phyloP scores from a whole-genome alignment of 1,140 invertebrate genomes.

The Ditylenchus dipsaci region DNA sequence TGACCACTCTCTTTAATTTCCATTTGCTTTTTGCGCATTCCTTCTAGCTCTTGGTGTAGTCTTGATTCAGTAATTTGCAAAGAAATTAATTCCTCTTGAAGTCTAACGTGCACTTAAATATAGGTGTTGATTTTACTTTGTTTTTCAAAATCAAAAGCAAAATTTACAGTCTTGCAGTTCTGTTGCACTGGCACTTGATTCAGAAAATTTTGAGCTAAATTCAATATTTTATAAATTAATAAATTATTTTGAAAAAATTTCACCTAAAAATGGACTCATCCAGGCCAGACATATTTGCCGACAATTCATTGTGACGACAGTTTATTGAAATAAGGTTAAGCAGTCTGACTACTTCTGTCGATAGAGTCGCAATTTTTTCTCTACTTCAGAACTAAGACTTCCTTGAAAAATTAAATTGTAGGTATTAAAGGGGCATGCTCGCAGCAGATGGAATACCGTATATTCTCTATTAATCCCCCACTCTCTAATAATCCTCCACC shows the following conservation, averaged over 20 bases:
- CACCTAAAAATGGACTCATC: slow-evolving; percentile 24
- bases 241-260: neutral
- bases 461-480: too few relatives aligned
- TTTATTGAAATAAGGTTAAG: slow-evolving; percentile 32
- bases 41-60: slow-evolving; percentile 21
- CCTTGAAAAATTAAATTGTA: neutral
- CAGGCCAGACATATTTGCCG: slow-evolving; percentile 10
- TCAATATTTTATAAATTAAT: neutral
- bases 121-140: neutral
- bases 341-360: slow-evolving; percentile 21
- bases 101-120: slow-evolving; percentile 36
- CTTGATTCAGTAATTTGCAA: slow-evolving; percentile 16
- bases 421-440: too few relatives aligned
- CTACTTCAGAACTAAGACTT: slow-evolving; percentile 18
- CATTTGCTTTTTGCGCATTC: slow-evolving; percentile 23
- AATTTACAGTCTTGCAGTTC: slow-evolving; percentile 36
- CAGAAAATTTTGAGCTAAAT: neutral
- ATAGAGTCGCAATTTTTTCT: slow-evolving; percentile 14
- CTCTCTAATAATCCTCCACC: too few relatives aligned
- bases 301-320: slow-evolving; percentile 14
- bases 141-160: neutral
- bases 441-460: too few relatives aligned
- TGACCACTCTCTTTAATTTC: slow-evolving; percentile 19
- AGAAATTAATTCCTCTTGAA: slow-evolving; percentile 34
- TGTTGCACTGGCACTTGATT: slow-evolving; percentile 10